Percentiles rank a stretch among this genome's conserved stretches.
Conservation (phyloP, 2,888 invertebrate species). For the Hirtodrosophila confusa region DNA sequence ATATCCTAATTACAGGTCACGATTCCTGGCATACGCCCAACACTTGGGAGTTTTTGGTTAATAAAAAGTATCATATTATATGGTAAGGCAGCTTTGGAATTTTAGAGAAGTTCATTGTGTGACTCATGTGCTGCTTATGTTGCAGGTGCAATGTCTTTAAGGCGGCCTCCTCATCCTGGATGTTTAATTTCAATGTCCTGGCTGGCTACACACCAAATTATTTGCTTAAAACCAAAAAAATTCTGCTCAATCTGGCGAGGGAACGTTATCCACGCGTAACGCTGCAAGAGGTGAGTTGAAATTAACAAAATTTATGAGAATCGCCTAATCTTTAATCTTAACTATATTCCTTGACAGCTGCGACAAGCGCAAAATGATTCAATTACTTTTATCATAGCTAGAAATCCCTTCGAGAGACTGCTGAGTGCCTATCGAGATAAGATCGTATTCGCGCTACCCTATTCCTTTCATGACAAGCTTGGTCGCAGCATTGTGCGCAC, state of each 20-base stretch:
- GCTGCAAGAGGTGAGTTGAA: slow-evolving; percentile 85
- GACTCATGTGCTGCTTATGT: not conserved
- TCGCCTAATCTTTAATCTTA: not conserved
- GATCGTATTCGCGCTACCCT: slow-evolving; percentile 92
- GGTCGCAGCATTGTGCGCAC: slow-evolving; percentile 91
- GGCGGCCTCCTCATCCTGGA: slow-evolving; percentile 95
- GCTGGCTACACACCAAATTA: slow-evolving; percentile 92
- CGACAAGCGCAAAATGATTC: slow-evolving; percentile 90
- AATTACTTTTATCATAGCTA: slow-evolving; percentile 91
- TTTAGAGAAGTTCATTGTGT: not conserved
- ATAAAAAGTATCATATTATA: slow-evolving; percentile 91
- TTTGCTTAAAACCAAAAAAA: slow-evolving; percentile 90
- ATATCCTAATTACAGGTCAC: slow-evolving; percentile 74
- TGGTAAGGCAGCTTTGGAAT: slow-evolving; percentile 85
- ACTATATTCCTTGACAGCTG: slow-evolving; percentile 83
- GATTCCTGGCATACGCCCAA: slow-evolving; percentile 87
- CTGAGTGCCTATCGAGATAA: slow-evolving; percentile 94
- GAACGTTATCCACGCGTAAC: slow-evolving; percentile 92
- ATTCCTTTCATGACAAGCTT: slow-evolving; percentile 92
- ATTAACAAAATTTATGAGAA: not conserved
- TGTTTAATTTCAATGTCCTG: slow-evolving; percentile 94
- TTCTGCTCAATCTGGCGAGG: slow-evolving; percentile 91
- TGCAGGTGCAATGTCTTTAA: slow-evolving; percentile 91
- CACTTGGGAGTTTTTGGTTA: slow-evolving; percentile 94
- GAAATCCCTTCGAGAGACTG: slow-evolving; percentile 92